Evolutionary conservation across 2,888 invertebrate genomes (phyloP).

Genomic region (Agonopterix heracliana): DNA sequence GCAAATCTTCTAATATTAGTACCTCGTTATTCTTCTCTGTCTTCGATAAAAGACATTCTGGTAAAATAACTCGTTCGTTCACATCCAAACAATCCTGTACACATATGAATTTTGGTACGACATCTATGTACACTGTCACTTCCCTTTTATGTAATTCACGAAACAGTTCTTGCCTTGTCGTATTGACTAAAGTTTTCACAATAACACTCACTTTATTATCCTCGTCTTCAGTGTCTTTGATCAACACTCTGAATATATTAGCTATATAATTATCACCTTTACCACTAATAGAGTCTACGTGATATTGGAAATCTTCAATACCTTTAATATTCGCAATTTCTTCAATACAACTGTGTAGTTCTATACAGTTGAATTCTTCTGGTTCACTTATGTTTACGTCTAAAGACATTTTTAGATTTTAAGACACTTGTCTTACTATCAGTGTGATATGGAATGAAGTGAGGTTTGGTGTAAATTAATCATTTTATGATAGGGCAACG

Average conservation of each 20-base stretch:
- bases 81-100: slow-evolving; percentile 35
- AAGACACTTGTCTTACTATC: too few species aligned
- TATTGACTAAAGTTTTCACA: slow-evolving; percentile 58
- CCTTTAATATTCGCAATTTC: slow-evolving; percentile 37
- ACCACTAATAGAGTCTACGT: slow-evolving; percentile 52
- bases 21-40: slow-evolving; percentile 45
- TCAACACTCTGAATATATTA: slow-evolving; percentile 53
- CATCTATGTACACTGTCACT: slow-evolving; percentile 42
- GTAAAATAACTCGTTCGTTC: slow-evolving; percentile 34
- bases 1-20: slow-evolving; percentile 54
- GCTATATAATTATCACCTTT: slow-evolving; percentile 53
- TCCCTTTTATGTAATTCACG: slow-evolving; percentile 55
- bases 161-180: slow-evolving; percentile 52
- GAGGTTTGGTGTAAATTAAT: slow-evolving; percentile 17
- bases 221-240: slow-evolving; percentile 34
- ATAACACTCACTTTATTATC: slow-evolving; percentile 38
- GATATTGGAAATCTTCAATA: slow-evolving; percentile 49
- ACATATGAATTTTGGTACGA: slow-evolving; percentile 38
- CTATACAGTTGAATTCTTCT: slow-evolving; percentile 54
- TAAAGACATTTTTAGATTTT: slow-evolving; percentile 44
- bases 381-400: slow-evolving; percentile 67
- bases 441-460: too few species aligned
- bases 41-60: slow-evolving; percentile 41
- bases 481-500: slow-evolving; percentile 11
- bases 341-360: slow-evolving; percentile 50